These are phyloP conservation scores for Chamaetylas fuelleborni DNA, from an alignment of 2,113 vertebrate species.

Conservation along the genomic window DNA sequence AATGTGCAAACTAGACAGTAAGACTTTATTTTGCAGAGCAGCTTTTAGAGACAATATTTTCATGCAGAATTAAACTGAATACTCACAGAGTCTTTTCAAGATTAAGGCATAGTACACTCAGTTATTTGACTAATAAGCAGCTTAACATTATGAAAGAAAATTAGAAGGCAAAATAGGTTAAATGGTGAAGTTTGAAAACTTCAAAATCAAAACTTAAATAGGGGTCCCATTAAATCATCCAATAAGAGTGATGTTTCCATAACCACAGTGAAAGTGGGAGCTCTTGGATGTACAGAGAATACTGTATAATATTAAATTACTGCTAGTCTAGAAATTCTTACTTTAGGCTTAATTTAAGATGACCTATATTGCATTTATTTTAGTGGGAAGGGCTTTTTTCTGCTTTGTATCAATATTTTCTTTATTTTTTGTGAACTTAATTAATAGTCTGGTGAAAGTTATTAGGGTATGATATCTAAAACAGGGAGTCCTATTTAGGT, in stretches of 20 bases:
- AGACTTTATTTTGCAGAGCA: not conserved
- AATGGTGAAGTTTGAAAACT: not conserved
- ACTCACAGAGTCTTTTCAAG: not conserved
- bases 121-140: not conserved
- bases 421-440: not conserved
- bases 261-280: not conserved
- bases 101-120: not conserved
- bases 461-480: not conserved
- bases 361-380: not conserved
- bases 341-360: not conserved
- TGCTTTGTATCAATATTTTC: not conserved
- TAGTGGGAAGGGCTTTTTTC: not conserved
- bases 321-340: not conserved
- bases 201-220: not conserved
- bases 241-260: not conserved
- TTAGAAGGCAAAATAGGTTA: not conserved
- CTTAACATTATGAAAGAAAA: not conserved
- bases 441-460: not conserved
- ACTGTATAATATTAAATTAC: not conserved
- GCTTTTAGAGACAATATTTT: not conserved
- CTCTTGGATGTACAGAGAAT: not conserved
- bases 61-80: not conserved
- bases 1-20: not conserved
- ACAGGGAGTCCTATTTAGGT: not conserved
- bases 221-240: not conserved